Evolutionary conservation across 2,797 vertebrate species (phyloP).

Genomic region (Sebastes minor): DNA sequence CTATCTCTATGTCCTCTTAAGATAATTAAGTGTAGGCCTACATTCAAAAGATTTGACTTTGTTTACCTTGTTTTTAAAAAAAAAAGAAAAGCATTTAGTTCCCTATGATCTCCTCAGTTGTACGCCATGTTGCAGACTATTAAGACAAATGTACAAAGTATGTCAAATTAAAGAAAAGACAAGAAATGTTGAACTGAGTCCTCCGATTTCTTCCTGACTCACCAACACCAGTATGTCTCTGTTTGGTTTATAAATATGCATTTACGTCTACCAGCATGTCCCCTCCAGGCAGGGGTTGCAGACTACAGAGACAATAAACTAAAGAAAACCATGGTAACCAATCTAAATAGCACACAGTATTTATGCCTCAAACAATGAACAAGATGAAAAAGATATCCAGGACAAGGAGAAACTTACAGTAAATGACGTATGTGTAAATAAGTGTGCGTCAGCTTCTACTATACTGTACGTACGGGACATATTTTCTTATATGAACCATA

Average conservation of each 20-base stretch:
- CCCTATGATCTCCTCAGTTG: background rate
- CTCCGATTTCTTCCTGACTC: background rate
- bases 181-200: background rate
- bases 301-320: background rate
- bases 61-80: background rate
- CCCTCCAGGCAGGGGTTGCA: too few species aligned
- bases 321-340: background rate
- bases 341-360: background rate
- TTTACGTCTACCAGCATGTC: constrained; percentile 5
- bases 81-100: background rate
- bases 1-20: background rate
- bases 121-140: background rate
- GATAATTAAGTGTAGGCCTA: background rate
- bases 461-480: background rate
- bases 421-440: background rate
- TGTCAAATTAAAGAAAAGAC: background rate
- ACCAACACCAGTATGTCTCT: background rate
- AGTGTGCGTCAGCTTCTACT: background rate
- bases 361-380: background rate
- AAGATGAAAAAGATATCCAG: background rate
- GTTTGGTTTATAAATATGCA: constrained; percentile 44
- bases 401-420: background rate
- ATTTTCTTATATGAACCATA: background rate
- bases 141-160: background rate
- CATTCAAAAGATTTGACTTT: background rate